Evolutionary conservation across 35 echinoderm and acorn worm genomes (phyloP).

Genomic region (Heliocidaris erythrogramma): DNA sequence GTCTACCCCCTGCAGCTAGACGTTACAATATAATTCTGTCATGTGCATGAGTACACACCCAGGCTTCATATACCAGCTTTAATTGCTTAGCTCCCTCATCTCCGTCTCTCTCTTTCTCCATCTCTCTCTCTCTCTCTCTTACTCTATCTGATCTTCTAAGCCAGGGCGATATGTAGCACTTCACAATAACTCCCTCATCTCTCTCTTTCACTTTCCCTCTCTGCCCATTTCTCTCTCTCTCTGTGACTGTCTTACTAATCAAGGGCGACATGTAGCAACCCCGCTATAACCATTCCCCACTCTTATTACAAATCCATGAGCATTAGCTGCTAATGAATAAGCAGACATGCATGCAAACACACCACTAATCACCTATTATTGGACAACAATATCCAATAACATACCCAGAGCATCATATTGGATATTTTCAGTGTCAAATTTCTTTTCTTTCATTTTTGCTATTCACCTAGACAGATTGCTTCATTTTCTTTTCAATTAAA

Average conservation of each 20-base stretch:
- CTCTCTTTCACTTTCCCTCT: no score
- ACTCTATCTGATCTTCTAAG: neutral
- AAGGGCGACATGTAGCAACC: neutral
- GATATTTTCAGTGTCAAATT: neutral
- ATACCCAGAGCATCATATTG: neutral
- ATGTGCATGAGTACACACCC: neutral
- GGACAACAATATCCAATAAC: neutral
- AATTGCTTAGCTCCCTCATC: neutral
- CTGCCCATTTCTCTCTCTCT: neutral
- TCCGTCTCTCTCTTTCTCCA: neutral
- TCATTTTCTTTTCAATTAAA: neutral
- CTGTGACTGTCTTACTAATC: neutral
- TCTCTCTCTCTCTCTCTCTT: neutral
- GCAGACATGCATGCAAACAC: constrained; percentile 4
- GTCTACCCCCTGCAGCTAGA: neutral
- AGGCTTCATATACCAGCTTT: neutral
- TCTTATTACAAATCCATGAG: neutral
- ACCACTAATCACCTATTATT: neutral
- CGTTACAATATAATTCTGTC: constrained; percentile 2
- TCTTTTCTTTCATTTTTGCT: neutral
- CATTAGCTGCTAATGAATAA: neutral
- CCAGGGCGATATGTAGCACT: no score
- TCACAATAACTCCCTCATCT: neutral
- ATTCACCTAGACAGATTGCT: neutral
- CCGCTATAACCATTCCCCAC: neutral